A percentile compares a stretch with the other conserved stretches of the same genome.
These are phyloP conservation scores for Oxycera nigricornis DNA, from an alignment of 2,888 invertebrate genomes.

Conservation along the genomic window DNA sequence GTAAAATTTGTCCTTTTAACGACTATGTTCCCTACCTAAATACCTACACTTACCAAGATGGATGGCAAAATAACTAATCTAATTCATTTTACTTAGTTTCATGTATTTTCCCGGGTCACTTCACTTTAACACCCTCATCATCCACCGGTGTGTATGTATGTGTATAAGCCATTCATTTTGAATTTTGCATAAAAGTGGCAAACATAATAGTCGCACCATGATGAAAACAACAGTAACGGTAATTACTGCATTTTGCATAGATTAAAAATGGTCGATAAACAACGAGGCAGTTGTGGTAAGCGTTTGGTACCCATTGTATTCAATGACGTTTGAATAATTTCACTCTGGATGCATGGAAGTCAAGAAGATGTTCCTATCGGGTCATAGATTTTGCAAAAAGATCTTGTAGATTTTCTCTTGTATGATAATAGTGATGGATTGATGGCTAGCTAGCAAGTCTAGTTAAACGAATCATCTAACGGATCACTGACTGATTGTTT, in stretches of 20 bases:
- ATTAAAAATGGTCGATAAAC: slow-evolving; percentile 35
- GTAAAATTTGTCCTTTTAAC: too few species aligned
- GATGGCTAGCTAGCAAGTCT: background rate
- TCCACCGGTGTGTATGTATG: too few species aligned
- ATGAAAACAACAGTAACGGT: slow-evolving; percentile 39
- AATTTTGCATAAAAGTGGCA: slow-evolving; percentile 31
- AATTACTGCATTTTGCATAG: slow-evolving; percentile 39
- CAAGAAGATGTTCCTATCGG: background rate
- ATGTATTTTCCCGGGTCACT: background rate
- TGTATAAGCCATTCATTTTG: background rate
- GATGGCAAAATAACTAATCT: background rate
- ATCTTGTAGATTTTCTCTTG: background rate
- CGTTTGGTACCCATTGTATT: slow-evolving; percentile 24
- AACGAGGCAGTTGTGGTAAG: background rate
- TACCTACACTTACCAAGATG: background rate
- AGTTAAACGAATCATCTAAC: slow-evolving; percentile 24
- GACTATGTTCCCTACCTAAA: too few species aligned
- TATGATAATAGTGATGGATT: slow-evolving; percentile 17
- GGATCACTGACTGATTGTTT: slow-evolving; percentile 23
- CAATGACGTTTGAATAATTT: slow-evolving; percentile 20
- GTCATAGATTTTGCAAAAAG: too few species aligned
- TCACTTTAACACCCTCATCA: background rate
- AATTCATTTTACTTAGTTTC: background rate
- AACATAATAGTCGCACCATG: slow-evolving; percentile 38
- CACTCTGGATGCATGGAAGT: background rate